These are phyloP conservation scores for Eurois occulta DNA, from an alignment of 2,888 invertebrate species.

Conservation along the genomic window DNA sequence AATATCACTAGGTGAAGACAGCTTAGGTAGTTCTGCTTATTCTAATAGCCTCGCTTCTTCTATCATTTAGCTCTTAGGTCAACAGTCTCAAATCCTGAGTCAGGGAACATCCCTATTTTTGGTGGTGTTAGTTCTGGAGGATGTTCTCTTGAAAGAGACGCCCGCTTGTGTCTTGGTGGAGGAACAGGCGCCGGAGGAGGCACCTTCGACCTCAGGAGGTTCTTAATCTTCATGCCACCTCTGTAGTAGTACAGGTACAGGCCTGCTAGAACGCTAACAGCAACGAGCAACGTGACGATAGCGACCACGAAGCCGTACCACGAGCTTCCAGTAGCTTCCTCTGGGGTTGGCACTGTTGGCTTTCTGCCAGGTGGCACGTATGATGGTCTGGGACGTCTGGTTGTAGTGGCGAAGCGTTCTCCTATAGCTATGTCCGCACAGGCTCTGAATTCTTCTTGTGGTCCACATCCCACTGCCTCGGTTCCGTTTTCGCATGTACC, in stretches of 20 bases:
- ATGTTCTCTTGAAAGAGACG: constrained; percentile 83
- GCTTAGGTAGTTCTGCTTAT: constrained; percentile 61
- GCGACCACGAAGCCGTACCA: constrained; percentile 91
- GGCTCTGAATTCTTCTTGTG: constrained; percentile 96
- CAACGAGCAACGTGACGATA: constrained; percentile 92
- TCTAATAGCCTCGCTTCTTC: constrained; percentile 61
- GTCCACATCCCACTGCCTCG: constrained; percentile 96
- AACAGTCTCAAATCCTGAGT: constrained; percentile 88
- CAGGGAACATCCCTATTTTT: constrained; percentile 81
- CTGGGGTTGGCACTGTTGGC: constrained; percentile 84
- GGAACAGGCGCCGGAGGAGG: constrained; percentile 83
- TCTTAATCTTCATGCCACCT: constrained; percentile 92
- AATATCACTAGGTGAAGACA: constrained; percentile 73
- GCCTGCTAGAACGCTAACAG: constrained; percentile 91
- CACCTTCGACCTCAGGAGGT: constrained; percentile 89
- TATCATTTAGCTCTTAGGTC: constrained; percentile 83
- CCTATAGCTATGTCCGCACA: constrained; percentile 95
- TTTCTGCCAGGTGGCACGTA: constrained; percentile 85
- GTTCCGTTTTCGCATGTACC: constrained; percentile 93
- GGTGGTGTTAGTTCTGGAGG: constrained; percentile 82
- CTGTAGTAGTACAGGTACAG: constrained; percentile 95
- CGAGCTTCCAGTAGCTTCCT: constrained; percentile 86
- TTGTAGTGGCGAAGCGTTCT: constrained; percentile 86
- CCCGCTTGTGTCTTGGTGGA: constrained; percentile 85
- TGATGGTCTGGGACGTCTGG: constrained; percentile 85